Base-by-base conservation (phyloP, 2,888 invertebrate genomes). In the Ellobium chinense region DNA sequence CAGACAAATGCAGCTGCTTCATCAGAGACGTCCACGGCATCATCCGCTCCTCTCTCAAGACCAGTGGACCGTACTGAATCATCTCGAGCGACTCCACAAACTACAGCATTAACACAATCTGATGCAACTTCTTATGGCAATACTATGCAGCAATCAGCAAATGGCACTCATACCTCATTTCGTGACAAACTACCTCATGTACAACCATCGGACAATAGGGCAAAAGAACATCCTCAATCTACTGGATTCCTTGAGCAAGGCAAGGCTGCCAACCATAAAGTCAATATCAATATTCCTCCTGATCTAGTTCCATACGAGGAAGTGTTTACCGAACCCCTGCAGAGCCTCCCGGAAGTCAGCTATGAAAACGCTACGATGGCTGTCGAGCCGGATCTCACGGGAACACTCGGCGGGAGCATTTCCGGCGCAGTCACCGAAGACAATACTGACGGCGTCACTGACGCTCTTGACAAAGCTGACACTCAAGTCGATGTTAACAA, bases 301-400 rank as follows among this genome's bases (percentile, higher is more conserved):
- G 73, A 73, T 36, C 36, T 73, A 18, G 73, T 73, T 4, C 73
- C 73, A 29, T 60, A 73, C 18, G 73, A 73, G 14, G 73, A 60
- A 24, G 36, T 31, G 34, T 73, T 21, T n/a, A 36, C 60, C 0
- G 56, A 56, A 73, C 2, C 60, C 5, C 21, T 60, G 60, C 31
- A 58, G 56, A 18, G 18, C n/a, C 60, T 60, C 24, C 34, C 73
- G 24, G 73, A 58, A n/a, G 56, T 24, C 3, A 54, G 36, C 18
- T 29, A 39, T 39, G 73, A 62, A 37, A 36, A 12, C 4, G 54
- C 54, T 29, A 34, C 21, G 4, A 2, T 56, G 3, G 56, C 34
- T 24, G 56, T 56, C 1, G 56, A 56, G n/a, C 46, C 69, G 2
- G n/a, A 56, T 34, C 12, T 46, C 2, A 46, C 29, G 29, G 31